Conservation (phyloP, 2,797 vertebrate genomes). For the Atherinosoma microstoma region DNA sequence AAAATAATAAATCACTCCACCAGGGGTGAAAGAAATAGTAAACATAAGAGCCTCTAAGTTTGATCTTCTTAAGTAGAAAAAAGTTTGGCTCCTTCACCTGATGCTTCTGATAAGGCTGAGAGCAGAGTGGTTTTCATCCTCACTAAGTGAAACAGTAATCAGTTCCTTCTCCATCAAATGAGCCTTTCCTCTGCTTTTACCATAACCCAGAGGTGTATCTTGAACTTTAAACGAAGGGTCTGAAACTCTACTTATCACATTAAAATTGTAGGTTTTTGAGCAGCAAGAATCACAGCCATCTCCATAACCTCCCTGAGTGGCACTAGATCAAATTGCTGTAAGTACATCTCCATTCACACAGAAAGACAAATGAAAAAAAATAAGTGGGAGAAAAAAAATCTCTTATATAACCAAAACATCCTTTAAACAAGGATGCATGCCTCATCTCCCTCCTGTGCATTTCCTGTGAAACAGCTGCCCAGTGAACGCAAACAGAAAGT, state of each 20-base stretch:
- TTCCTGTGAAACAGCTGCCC: constrained; percentile 61
- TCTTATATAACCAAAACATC: constrained; percentile 70
- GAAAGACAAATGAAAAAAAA: constrained; percentile 60
- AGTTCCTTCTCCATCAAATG: constrained; percentile 45
- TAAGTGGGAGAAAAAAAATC: neutral
- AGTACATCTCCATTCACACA: constrained; percentile 70
- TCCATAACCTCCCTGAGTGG: constrained; percentile 71
- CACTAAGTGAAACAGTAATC: constrained; percentile 49
- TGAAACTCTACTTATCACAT: constrained; percentile 62
- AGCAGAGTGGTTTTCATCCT: constrained; percentile 45
- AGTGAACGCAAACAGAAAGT: constrained; percentile 42
- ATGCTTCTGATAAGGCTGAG: constrained; percentile 19
- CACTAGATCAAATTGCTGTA: constrained; percentile 75
- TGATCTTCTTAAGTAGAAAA: neutral
- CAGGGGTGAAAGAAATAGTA: constrained; percentile 7
- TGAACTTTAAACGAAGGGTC: constrained; percentile 39
- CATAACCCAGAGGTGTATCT: constrained; percentile 37
- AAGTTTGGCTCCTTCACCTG: constrained; percentile 24
- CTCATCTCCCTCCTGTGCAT: constrained; percentile 31
- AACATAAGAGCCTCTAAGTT: constrained; percentile 26
- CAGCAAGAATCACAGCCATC: constrained; percentile 48
- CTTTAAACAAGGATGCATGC: constrained; percentile 66
- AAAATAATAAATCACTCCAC: constrained; percentile 38
- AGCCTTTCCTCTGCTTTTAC: constrained; percentile 52
- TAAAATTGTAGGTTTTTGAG: constrained; percentile 64